These are phyloP conservation scores for Malurus alboscapulatus DNA, from an alignment of 2,113 vertebrate genomes.

Conservation along the genomic window DNA sequence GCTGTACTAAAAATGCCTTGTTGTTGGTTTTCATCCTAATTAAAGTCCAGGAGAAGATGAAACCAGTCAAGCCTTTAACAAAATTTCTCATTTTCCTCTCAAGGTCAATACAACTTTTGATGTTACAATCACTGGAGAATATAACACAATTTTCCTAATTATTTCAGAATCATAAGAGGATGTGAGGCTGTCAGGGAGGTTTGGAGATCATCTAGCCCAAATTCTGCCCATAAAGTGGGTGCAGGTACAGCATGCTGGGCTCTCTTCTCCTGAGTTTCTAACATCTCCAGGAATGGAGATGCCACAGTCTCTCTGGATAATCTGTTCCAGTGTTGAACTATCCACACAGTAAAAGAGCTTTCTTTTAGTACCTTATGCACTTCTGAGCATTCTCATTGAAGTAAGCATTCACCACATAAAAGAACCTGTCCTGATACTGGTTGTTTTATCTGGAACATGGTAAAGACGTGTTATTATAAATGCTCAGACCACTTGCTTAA, in stretches of 20 bases:
- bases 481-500: not conserved
- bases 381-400: not conserved
- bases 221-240: not conserved
- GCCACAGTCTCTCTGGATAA: not conserved
- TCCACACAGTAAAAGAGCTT: not conserved
- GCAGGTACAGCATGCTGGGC: not conserved
- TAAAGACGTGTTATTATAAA: not conserved
- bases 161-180: not conserved
- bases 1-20: rapidly evolving
- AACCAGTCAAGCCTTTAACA: not conserved
- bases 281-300: not conserved
- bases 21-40: not conserved
- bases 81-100: not conserved
- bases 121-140: not conserved
- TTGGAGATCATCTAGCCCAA: not conserved
- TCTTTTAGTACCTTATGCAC: not conserved
- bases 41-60: not conserved
- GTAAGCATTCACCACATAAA: not conserved
- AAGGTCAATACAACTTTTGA: not conserved
- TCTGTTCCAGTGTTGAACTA: not conserved
- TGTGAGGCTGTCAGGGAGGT: not conserved
- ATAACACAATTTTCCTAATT: not conserved
- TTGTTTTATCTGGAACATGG: not conserved
- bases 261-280: not conserved
- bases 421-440: not conserved